phyloP scores from a whole-genome alignment of 2,113 vertebrate species.

The Platichthys flesus region DNA sequence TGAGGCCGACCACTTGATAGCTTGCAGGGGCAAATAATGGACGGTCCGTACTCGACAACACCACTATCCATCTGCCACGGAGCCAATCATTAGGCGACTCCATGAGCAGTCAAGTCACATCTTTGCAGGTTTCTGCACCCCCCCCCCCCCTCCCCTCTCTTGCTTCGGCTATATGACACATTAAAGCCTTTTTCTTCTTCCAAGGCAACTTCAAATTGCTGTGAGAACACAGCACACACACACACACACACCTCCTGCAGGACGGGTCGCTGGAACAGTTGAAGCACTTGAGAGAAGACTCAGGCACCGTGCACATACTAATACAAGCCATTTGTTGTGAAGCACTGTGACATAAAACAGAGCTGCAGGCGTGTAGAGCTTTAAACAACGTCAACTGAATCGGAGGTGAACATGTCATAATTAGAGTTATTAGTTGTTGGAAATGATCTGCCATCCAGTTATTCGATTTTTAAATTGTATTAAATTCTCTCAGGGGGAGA shows the following conservation, averaged over 20 bases:
- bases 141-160: slow-evolving; percentile 6
- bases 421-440: no score
- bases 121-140: not conserved
- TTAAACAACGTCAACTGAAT: no score
- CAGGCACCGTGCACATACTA: no score
- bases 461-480: no score
- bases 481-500: no score
- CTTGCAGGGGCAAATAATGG: not conserved
- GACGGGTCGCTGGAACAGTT: no score
- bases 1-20: slow-evolving; percentile 1
- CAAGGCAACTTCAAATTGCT: slow-evolving; percentile 11
- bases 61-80: slow-evolving; percentile 2
- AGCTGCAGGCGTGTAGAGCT: no score
- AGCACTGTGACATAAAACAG: no score
- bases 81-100: not conserved
- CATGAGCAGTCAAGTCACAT: slow-evolving; percentile 37
- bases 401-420: no score
- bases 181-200: slow-evolving; percentile 15
- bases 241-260: not conserved
- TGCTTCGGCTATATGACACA: not conserved
- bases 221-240: not conserved
- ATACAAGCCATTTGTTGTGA: no score
- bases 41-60: slow-evolving; percentile 1
- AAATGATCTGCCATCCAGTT: no score
- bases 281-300: no score